Conservation (phyloP, 1,140 invertebrate species). For the Panagrolaimus sp. region DNA sequence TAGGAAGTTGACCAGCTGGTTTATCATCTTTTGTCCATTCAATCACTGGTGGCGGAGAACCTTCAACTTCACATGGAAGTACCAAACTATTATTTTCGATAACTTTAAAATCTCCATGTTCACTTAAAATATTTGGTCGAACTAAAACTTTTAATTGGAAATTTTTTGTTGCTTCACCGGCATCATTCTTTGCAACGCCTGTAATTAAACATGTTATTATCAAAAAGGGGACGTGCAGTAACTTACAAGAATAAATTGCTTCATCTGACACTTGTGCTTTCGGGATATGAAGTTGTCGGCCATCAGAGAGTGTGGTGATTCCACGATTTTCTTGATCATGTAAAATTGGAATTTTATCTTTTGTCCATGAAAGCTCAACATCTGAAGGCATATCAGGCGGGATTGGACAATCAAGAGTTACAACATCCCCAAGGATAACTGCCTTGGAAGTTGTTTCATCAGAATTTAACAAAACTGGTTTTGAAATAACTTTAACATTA, state of each 20-base stretch:
- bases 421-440: constrained; percentile 7
- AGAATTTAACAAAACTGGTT: constrained; percentile 22
- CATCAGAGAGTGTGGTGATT: background rate
- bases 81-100: constrained; percentile 48
- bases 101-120: constrained; percentile 47
- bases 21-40: constrained; percentile 34
- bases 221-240: too few species aligned
- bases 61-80: constrained; percentile 59
- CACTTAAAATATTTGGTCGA: constrained; percentile 35
- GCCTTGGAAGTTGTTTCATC: constrained; percentile 17
- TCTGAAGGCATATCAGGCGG: background rate
- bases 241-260: background rate
- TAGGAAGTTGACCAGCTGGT: constrained; percentile 21
- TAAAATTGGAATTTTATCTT: background rate
- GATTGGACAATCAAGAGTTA: constrained; percentile 2
- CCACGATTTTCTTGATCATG: background rate
- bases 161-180: constrained; percentile 57
- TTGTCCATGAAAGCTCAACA: constrained; percentile 13
- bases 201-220: too few species aligned
- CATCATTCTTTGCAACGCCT: constrained; percentile 46
- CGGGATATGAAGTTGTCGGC: background rate
- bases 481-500: constrained; percentile 40
- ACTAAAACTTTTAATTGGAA: constrained; percentile 55
- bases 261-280: background rate
- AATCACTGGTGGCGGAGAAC: constrained; percentile 56